Percentiles rank a stretch among this genome's conserved stretches.
Conservation (phyloP, 2,113 vertebrate species). For the Hucho hucho region DNA sequence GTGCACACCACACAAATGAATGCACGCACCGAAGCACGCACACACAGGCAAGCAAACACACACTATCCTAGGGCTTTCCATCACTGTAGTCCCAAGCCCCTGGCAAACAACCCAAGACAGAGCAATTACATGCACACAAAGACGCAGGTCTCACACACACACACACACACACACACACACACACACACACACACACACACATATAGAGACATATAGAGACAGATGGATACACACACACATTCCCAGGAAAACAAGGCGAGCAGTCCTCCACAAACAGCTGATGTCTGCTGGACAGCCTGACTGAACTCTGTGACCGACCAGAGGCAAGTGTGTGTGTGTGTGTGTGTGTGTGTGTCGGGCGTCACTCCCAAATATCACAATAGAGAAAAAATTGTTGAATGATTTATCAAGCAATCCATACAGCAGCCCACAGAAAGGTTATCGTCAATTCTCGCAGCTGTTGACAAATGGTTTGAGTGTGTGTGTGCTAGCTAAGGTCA, state of each 20-base stretch:
- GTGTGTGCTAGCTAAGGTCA: neutral
- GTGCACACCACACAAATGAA: neutral
- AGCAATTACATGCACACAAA: too few species aligned
- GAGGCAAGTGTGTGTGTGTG: slow-evolving; percentile 15
- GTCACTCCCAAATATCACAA: neutral
- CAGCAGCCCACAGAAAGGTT: neutral
- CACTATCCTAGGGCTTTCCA: neutral
- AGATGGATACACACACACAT: too few species aligned
- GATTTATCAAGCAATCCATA: too few species aligned
- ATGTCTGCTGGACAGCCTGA: slow-evolving; percentile 46
- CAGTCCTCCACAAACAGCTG: slow-evolving; percentile 46
- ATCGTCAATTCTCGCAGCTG: neutral
- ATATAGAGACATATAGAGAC: too few species aligned
- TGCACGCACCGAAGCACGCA: neutral
- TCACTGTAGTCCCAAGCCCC: too few species aligned
- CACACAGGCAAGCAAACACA: neutral
- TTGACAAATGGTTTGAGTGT: neutral
- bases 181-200: too few species aligned
- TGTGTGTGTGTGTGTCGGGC: neutral
- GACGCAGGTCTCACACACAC: too few species aligned
- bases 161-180: too few species aligned
- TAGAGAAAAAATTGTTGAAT: neutral
- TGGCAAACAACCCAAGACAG: too few species aligned
- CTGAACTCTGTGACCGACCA: slow-evolving; percentile 23
- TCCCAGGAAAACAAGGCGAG: too few species aligned